Evolutionary conservation across 2,888 invertebrate genomes (phyloP).

Genomic region (Euplagia quadripunctaria): DNA sequence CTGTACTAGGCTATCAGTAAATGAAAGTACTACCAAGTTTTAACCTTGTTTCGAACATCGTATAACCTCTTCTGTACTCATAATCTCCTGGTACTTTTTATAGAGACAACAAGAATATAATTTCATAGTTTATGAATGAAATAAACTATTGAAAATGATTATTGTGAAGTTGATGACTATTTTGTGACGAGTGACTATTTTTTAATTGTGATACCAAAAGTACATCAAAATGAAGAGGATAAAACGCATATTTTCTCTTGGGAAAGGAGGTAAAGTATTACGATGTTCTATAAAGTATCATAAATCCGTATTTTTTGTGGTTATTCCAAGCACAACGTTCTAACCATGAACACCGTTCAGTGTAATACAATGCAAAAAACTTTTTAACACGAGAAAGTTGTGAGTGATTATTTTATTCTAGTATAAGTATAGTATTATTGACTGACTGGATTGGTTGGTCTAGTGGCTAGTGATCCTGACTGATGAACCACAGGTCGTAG

Average conservation of each 20-base stretch:
- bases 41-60: neutral
- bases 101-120: neutral
- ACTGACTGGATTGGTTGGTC: no score
- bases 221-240: slow-evolving; percentile 75
- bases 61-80: neutral
- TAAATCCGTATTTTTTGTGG: no score
- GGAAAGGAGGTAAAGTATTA: slow-evolving; percentile 72
- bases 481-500: no score
- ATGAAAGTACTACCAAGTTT: slow-evolving; percentile 6
- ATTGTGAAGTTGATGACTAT: neutral
- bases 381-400: no score
- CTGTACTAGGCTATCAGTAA: slow-evolving; percentile 5
- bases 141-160: slow-evolving; percentile 21
- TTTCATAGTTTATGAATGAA: slow-evolving; percentile 12
- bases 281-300: neutral
- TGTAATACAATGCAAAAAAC: no score
- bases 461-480: no score
- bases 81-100: slow-evolving; percentile 10
- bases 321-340: no score
- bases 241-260: slow-evolving; percentile 75
- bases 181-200: slow-evolving; percentile 6
- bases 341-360: no score
- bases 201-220: slow-evolving; percentile 17
- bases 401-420: no score
- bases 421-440: no score